phyloP scores from a whole-genome alignment of 2,797 vertebrate genomes.

The Pseudochirops cupreus region DNA sequence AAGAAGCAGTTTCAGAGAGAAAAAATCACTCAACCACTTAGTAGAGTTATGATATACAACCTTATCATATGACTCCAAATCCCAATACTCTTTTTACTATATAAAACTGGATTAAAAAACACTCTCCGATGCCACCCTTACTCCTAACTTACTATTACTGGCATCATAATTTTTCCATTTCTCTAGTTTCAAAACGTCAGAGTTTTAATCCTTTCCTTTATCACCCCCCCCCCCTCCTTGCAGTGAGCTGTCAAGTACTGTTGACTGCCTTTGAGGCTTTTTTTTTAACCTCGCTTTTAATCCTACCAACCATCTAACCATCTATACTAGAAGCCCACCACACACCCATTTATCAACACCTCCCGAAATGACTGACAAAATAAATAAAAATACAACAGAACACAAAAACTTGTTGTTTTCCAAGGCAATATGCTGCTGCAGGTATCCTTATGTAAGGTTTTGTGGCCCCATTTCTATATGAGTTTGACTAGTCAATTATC shows the following conservation, averaged over 20 bases:
- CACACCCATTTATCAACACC: neutral
- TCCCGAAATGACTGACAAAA: neutral
- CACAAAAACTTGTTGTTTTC: neutral
- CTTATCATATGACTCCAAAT: neutral
- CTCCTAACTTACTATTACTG: neutral
- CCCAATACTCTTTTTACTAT: neutral
- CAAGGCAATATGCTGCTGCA: neutral
- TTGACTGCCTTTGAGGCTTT: neutral
- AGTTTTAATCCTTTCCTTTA: neutral
- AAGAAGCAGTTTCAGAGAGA: neutral
- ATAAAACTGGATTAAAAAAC: neutral
- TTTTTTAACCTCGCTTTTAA: neutral
- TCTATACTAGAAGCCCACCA: neutral
- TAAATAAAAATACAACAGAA: neutral
- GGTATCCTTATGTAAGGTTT: neutral
- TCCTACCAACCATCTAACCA: neutral
- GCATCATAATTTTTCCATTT: neutral
- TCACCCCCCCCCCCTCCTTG: neutral
- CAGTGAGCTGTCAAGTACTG: neutral
- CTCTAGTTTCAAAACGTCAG: neutral
- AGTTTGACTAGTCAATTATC: neutral
- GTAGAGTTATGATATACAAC: neutral
- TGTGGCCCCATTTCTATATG: neutral
- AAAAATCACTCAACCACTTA: neutral
- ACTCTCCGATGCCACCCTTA: neutral